Evolutionary conservation across 2,113 vertebrate genomes (phyloP), one percentile per base, ranked within the genome.

Genomic region (Pagrus major): DNA sequence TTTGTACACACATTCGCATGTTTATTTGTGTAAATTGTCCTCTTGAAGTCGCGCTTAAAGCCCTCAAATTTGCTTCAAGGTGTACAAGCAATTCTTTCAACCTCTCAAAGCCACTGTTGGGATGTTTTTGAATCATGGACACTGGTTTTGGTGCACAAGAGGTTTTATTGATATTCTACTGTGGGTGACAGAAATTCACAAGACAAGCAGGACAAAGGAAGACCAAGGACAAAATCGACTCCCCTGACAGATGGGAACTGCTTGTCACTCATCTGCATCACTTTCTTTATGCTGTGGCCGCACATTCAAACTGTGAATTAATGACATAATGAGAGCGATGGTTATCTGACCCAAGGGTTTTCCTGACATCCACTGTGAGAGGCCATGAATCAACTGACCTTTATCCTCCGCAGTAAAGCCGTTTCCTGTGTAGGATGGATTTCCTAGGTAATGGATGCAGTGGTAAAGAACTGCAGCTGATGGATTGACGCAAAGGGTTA

Each of bases 351-450:
- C 81, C 72, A 61, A 35, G 60, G 86, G 67, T 76, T 83, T 78
- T 80, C 55, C 70, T 83, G 76, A 85, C 82, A 78, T 51, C 46
- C 63, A 5, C 55, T 18, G 69, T 42, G 39, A 65, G 74, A 65
- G 55, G 35, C 81, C 71, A 80, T 90, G 69, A 90, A 80, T 91
- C 80, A 80, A 39, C 33, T 76, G 70, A 87, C 88, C 81, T 83
- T 81, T 81, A 33, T 84, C 63, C 14, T 84, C 64, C 51, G 63
- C 81, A 44, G 55, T 47, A 76, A 72, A 78, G 79, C 59, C 41
- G 46, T 86, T 84, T 83, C 69, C 80, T 76, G 55, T 49, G 23
- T 2, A 18, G 41, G 71, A 74, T 69, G 58, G 64, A 83, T 86
- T 71, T 82, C 54, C 58, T 71, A 52, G 35, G 15, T 80, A 66